phyloP scores from a whole-genome alignment of 2,113 vertebrate genomes.

The Spizaetus ornatus region DNA sequence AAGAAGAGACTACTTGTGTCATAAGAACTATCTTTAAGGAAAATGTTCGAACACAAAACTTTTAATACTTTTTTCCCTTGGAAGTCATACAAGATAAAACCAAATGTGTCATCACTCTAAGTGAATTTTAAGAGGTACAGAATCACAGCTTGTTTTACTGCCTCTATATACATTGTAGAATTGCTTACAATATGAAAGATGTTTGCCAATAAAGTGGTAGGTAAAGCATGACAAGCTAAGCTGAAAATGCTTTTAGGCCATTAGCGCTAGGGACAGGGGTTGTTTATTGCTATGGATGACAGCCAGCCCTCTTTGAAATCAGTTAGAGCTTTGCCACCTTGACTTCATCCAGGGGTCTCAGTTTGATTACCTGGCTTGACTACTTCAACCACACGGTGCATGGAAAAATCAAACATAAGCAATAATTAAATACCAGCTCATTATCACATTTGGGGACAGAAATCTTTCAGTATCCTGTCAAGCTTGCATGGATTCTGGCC shows the following conservation, averaged over 20 bases:
- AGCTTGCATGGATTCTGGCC: background rate
- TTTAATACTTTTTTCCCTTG: background rate
- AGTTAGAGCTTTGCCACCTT: background rate
- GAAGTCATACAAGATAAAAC: constrained; percentile 27
- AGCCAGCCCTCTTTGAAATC: background rate
- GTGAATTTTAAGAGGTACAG: background rate
- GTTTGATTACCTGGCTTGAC: background rate
- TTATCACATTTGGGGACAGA: background rate
- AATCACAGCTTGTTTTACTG: constrained; percentile 2
- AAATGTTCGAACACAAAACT: background rate
- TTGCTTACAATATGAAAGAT: constrained; percentile 10
- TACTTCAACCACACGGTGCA: background rate
- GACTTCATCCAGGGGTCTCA: background rate
- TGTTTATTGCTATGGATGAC: background rate
- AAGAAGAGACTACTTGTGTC: background rate
- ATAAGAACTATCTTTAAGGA: background rate
- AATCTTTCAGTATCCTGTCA: background rate
- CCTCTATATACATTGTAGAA: background rate
- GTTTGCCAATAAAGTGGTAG: background rate
- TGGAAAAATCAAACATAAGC: background rate
- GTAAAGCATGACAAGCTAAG: background rate
- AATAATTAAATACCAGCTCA: background rate
- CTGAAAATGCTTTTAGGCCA: background rate
- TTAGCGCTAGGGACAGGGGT: background rate
- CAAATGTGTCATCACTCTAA: background rate